Percentiles rank a stretch among this genome's conserved stretches.
Evolutionary conservation across 1,140 invertebrate species (phyloP).

Genomic region (Aphidius gifuensis): DNA sequence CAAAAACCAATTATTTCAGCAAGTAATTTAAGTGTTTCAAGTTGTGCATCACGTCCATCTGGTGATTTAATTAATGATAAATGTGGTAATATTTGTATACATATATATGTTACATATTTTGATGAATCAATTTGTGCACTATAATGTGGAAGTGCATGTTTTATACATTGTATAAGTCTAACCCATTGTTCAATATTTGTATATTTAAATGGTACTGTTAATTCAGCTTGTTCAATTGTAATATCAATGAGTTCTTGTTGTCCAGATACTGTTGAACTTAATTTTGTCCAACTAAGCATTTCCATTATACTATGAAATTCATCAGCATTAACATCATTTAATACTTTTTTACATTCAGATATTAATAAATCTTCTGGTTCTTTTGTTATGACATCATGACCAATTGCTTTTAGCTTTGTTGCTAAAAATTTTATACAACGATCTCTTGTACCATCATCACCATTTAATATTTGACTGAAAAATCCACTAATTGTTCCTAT

Average conservation of each 20-base stretch:
- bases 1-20: conserved; percentile 79
- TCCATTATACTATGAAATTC: conserved; percentile 90
- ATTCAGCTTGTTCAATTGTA: conserved; percentile 77
- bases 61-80: conserved; percentile 57
- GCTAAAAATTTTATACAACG: conserved; percentile 85
- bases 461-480: conserved; percentile 82
- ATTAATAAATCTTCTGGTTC: conserved; percentile 86
- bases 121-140: conserved; percentile 86
- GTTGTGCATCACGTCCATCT: conserved; percentile 68
- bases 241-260: conserved; percentile 85
- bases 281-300: conserved; percentile 74
- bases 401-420: conserved; percentile 77
- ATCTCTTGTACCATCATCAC: conserved; percentile 76
- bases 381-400: conserved; percentile 74
- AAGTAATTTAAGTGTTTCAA: conserved; percentile 83
- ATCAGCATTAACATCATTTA: conserved; percentile 83
- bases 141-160: conserved; percentile 81
- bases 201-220: conserved; percentile 73
- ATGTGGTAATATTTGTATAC: conserved; percentile 76
- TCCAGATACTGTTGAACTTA: conserved; percentile 76
- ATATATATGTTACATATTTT: conserved; percentile 82
- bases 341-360: conserved; percentile 81
- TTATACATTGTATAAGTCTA: conserved; percentile 79
- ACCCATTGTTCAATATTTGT: conserved; percentile 74
- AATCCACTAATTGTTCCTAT: conserved; percentile 74